Conservation (phyloP, 2,888 invertebrate species). For the Meganola albula region DNA sequence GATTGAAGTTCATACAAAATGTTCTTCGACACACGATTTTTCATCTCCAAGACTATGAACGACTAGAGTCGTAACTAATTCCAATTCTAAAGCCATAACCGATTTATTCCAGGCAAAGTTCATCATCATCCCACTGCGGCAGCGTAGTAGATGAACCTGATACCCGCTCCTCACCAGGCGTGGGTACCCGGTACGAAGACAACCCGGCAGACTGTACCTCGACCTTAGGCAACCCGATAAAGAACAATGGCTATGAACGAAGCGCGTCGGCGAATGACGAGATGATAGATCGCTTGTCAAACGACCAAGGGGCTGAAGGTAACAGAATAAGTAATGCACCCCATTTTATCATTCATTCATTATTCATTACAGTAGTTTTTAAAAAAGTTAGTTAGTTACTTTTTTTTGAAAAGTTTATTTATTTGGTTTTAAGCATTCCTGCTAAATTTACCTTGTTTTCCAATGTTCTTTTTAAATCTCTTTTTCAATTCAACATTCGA, state of each 20-base stretch:
- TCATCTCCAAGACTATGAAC: no score
- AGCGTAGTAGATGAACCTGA: slow-evolving; percentile 72
- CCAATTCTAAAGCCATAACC: not conserved
- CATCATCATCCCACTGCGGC: slow-evolving; percentile 73
- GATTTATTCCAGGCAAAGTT: slow-evolving; percentile 59
- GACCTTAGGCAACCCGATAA: slow-evolving; percentile 62
- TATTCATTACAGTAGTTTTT: slow-evolving; percentile 1
- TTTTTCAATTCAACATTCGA: no score
- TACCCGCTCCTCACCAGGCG: slow-evolving; percentile 71
- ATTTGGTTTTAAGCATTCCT: no score
- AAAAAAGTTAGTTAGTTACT: no score
- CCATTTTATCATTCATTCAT: not conserved
- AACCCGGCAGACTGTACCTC: slow-evolving; percentile 68
- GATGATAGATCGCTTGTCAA: slow-evolving; percentile 66
- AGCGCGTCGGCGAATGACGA: slow-evolving; percentile 64
- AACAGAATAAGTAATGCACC: slow-evolving; percentile 9
- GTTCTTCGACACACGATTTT: no score
- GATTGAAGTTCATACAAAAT: no score
- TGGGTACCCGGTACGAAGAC: slow-evolving; percentile 67
- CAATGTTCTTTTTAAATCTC: no score
- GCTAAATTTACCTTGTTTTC: no score
- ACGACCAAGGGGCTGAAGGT: slow-evolving; percentile 76
- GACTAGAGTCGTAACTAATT: not conserved
- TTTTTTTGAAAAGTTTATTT: no score
- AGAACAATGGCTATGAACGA: slow-evolving; percentile 76